phyloP scores from a whole-genome alignment of 1,140 invertebrate genomes.

The Aphis craccivora region DNA sequence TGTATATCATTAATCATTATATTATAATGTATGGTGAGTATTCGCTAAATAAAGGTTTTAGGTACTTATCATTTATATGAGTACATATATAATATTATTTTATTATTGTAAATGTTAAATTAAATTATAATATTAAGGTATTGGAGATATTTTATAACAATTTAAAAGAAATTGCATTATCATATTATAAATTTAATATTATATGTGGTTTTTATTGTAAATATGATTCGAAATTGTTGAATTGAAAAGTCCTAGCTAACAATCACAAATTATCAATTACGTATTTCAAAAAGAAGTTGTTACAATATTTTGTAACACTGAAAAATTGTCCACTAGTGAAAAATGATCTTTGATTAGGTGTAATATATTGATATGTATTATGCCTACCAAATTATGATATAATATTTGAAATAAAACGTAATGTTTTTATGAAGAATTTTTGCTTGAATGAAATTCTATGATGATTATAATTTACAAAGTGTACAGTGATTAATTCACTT shows the following conservation, averaged over 20 bases:
- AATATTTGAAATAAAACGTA: background rate
- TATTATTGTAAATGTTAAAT: too few species aligned
- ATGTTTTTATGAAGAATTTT: background rate
- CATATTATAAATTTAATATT: background rate
- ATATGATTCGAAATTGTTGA: background rate
- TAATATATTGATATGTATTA: background rate
- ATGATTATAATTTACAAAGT: background rate
- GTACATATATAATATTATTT: too few species aligned
- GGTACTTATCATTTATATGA: background rate
- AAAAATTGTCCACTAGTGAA: background rate
- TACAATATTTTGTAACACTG: background rate
- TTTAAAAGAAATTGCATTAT: background rate
- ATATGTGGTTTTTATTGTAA: background rate
- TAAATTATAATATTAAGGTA: background rate
- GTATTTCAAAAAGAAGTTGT: background rate
- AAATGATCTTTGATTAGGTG: background rate
- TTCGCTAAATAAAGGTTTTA: background rate
- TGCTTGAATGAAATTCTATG: background rate
- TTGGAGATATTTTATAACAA: background rate
- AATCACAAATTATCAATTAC: background rate
- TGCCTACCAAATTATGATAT: background rate
- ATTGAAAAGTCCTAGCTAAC: background rate
- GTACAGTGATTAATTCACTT: background rate
- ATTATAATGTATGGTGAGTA: background rate
- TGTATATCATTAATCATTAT: too few species aligned